Base-by-base conservation (phyloP, 1,140 invertebrate genomes). In the Centruroides sculpturatus region DNA sequence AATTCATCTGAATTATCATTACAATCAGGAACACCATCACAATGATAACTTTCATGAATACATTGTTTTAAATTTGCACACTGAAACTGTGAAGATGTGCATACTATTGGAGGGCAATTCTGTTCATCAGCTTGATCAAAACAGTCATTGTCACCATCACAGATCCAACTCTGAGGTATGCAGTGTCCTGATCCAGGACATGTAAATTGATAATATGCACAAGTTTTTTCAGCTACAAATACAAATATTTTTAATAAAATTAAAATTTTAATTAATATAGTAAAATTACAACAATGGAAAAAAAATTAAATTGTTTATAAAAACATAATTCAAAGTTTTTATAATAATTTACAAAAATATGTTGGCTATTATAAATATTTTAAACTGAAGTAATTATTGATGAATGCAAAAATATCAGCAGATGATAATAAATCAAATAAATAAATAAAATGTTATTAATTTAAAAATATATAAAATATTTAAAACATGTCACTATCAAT, bases 101-200 rank as follows among this genome's bases (percentile, higher is more conserved):
- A 98, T 1, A 87, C 89, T 0, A 96, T 86, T 0, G 93, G 91
- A 5, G 95, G 94, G 76, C 95, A 98, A 66, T 92, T 87, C 70
- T 90, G 83, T 75, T 99, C 96, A 73, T 99, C 96, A 69, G 92
- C 89, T 70, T 93, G 91, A 72, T 98, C 95, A 71, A 95, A 95
- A 73, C 95, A 99, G 73, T 99, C 94, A 71, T 96, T 91, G 69
- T 95, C 91, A 3, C 84, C 83, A 70, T 84, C 81, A 70, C 91
- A 96, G 2, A 92, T 83, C 85, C 89, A 93, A 41, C 88, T 90
- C 69, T 91, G 85, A 0, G 94, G 93, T 59, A 99, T 96, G 71
- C 95, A 99, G 68, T 96, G 88, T 0, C 94, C 94, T 1, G 90
- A 93, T 49, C 89, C 77, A 0, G 90, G 90, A 75, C 93, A 97